phyloP scores from a whole-genome alignment of 2,888 invertebrate species.

The Salticus scenicus region DNA sequence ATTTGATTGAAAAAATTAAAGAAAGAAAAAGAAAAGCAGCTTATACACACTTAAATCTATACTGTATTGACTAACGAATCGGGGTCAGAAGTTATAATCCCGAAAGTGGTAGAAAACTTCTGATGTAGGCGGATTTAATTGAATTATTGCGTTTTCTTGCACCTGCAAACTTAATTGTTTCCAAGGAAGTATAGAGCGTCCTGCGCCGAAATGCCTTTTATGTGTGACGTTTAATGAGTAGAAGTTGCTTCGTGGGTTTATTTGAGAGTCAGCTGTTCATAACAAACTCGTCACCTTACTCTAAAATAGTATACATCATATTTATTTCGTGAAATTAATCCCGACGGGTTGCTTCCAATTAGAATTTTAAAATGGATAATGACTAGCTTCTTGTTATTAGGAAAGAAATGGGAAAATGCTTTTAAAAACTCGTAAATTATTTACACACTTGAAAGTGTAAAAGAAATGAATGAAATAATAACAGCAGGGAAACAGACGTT shows the following conservation, averaged over 20 bases:
- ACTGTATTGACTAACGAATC: neutral
- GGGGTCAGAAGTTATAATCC: neutral
- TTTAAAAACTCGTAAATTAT: no score
- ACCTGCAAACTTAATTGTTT: conserved; percentile 59
- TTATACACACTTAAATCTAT: no score
- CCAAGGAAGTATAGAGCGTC: conserved; percentile 35
- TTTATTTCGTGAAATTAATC: neutral
- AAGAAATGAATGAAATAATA: no score
- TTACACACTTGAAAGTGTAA: no score
- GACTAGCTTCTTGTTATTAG: neutral
- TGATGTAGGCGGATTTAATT: conserved; percentile 62
- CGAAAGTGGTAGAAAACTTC: neutral
- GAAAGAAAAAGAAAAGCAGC: no score
- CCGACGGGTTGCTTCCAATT: neutral
- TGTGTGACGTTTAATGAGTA: neutral
- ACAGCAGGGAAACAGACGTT: no score
- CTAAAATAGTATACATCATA: neutral
- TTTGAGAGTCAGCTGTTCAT: neutral
- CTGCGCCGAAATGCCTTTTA: neutral
- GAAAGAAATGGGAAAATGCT: no score
- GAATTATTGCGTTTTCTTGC: conserved; percentile 55
- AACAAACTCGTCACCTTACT: neutral
- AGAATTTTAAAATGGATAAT: neutral
- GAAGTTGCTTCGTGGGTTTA: neutral
- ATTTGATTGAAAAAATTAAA: no score